Conservation (phyloP, 2,797 vertebrate genomes). For the Peromyscus melanophrys region DNA sequence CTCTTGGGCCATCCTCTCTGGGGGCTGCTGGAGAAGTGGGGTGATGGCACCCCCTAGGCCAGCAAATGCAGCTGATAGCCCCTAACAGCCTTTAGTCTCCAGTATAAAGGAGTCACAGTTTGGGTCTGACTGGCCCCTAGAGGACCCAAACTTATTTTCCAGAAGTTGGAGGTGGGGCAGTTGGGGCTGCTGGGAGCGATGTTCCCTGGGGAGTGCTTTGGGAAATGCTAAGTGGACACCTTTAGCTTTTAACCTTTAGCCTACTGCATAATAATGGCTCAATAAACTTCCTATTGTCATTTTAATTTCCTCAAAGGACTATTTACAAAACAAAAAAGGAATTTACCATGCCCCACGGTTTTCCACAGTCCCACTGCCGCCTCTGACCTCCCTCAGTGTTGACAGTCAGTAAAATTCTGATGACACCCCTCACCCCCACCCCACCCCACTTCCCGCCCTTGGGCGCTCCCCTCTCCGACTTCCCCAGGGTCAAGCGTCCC, state of each 20-base stretch:
- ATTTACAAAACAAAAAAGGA: not conserved
- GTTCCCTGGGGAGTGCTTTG: too few species aligned
- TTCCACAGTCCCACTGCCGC: too few species aligned
- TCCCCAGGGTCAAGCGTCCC: not conserved
- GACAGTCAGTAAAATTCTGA: not conserved
- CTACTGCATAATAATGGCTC: not conserved
- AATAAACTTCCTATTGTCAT: not conserved
- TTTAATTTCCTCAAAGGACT: constrained; percentile 15
- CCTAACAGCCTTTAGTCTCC: not conserved
- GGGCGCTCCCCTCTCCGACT: not conserved
- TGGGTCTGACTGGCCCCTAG: not conserved
- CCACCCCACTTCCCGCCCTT: not conserved
- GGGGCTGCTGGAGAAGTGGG: not conserved
- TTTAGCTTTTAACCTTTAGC: not conserved
- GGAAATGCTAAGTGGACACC: not conserved
- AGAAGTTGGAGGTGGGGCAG: not conserved
- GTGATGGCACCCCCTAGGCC: not conserved
- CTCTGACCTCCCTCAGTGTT: not conserved
- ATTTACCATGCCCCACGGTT: not conserved
- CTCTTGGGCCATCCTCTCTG: not conserved
- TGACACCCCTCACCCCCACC: not conserved
- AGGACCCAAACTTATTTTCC: not conserved
- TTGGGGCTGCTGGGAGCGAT: not conserved
- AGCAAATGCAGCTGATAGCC: too few species aligned
- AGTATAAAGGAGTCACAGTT: not conserved